Base-by-base conservation (phyloP, 23 tunicate genomes). In the Diplosoma virens region DNA sequence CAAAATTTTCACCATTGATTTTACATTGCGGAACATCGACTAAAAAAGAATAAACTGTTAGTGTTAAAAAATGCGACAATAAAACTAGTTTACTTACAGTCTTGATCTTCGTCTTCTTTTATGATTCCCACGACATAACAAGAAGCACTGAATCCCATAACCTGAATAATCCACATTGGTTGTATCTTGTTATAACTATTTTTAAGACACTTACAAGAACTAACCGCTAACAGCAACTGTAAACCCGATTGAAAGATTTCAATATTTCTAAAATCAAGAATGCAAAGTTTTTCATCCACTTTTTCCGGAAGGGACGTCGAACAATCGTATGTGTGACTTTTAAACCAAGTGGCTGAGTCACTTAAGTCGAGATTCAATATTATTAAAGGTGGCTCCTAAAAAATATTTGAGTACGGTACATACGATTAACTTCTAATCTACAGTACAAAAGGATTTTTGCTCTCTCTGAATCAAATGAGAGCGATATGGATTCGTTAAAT, bases 331-430 rank as follows among this genome's bases (percentile, higher is more conserved):
- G 75, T 61, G 31, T 86, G 59, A 14, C 31, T 33, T 31, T 46
- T 61, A 31, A 89, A 89, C 96, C 96, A 89, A 21, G 96, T 33
- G 34, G 35, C 50, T 6, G 78, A 31, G 47, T 89, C 77, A 52
- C 64, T 72, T 26, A 89, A 58, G n/a, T 78, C 88, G 30, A 89
- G 88, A 70, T 89, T 82, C 33, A 89, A 31, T n/a, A 81, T 71
- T 16, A 82, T 29, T 26, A 33, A 16, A 30, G 71, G 70, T 5
- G 82, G 69, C 0, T 77, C 78, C 96, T 82, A 37, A 9, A 67
- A 35, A 26, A 35, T 16, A 34, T 7, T 25, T n/a, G n/a, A n/a
- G n/a, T n/a, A n/a, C n/a, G n/a, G n/a, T n/a, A n/a, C n/a, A n/a
- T n/a, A n/a, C n/a, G n/a, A n/a, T n/a, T n/a, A n/a, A n/a, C n/a